phyloP scores from a whole-genome alignment of 2,888 invertebrate genomes.

The Metallyticus violacea region DNA sequence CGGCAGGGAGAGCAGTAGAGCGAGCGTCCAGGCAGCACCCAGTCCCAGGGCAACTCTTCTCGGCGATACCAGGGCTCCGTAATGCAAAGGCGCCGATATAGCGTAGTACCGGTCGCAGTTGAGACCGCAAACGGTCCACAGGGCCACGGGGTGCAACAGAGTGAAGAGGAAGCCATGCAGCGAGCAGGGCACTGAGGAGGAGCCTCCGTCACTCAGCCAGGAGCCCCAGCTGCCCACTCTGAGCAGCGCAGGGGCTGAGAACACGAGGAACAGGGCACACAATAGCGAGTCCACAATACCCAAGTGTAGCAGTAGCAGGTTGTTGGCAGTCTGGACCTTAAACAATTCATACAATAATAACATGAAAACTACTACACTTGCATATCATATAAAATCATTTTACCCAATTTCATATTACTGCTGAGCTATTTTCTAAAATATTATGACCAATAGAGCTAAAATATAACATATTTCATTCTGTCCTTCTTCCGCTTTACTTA shows the following conservation, averaged over 20 bases:
- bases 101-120: slow-evolving; percentile 78
- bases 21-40: slow-evolving; percentile 64
- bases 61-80: slow-evolving; percentile 71
- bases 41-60: slow-evolving; percentile 67
- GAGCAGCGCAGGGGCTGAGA: slow-evolving; percentile 52
- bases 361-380: neutral
- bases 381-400: neutral
- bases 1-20: slow-evolving; percentile 61
- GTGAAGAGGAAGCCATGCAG: slow-evolving; percentile 67
- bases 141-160: slow-evolving; percentile 67
- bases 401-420: no score
- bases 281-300: slow-evolving; percentile 67
- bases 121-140: slow-evolving; percentile 78
- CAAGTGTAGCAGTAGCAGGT: slow-evolving; percentile 68
- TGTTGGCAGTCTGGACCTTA: slow-evolving; percentile 65
- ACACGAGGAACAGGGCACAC: slow-evolving; percentile 59
- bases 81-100: slow-evolving; percentile 76
- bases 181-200: slow-evolving; percentile 59
- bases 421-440: no score
- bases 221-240: slow-evolving; percentile 31
- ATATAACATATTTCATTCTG: no score
- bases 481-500: no score
- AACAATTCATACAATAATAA: neutral
- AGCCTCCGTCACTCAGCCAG: slow-evolving; percentile 38
- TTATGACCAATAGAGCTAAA: no score